Percentiles rank a stretch among this genome's conserved stretches.
Evolutionary conservation across 2,888 invertebrate species (phyloP).

Genomic region (Aethes cnicana): DNA sequence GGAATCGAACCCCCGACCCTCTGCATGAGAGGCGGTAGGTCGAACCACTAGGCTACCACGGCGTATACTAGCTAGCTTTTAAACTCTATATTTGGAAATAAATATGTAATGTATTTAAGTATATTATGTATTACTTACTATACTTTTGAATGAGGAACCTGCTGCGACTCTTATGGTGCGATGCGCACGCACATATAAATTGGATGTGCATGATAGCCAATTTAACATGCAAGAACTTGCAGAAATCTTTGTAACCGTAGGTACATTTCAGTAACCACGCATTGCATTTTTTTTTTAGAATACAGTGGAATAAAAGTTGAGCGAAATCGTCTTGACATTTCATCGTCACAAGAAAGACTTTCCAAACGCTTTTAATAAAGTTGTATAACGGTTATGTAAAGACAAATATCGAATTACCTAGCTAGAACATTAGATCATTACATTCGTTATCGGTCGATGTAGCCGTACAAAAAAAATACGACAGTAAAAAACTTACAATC

Average conservation of each 20-base stretch:
- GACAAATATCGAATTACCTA: slow-evolving; percentile 27
- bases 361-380: slow-evolving; percentile 18
- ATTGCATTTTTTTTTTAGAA: not conserved
- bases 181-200: slow-evolving; percentile 1
- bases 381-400: slow-evolving; percentile 31
- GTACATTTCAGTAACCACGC: not conserved
- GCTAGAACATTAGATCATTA: no score
- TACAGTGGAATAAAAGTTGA: not conserved
- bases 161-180: not conserved
- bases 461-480: no score
- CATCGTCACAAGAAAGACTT: slow-evolving; percentile 19
- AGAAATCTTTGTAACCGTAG: not conserved
- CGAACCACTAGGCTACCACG: no score
- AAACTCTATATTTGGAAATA: no score
- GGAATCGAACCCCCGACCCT: no score
- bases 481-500: no score
- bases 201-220: slow-evolving; percentile 1
- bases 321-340: slow-evolving; percentile 25
- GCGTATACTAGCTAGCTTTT: no score
- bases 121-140: no score
- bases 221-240: slow-evolving; percentile 4
- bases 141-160: no score
- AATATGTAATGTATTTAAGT: no score
- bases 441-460: slow-evolving; percentile 18
- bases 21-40: no score